Conservation (phyloP, 2,888 invertebrate species). For the Drosophila paracracens region DNA sequence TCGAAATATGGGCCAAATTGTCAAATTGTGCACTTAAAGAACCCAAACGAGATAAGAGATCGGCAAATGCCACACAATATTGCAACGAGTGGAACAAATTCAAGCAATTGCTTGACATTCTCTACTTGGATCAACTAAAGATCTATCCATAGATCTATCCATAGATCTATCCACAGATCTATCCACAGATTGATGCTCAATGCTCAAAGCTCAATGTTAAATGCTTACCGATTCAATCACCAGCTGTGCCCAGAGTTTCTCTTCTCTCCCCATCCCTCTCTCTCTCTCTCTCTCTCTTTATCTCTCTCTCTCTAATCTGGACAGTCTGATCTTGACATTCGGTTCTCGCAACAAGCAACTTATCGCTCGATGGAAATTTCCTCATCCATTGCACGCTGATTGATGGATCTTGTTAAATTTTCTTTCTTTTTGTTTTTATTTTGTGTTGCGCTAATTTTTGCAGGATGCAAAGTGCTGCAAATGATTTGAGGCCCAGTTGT, state of each 20-base stretch:
- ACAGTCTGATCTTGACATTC: constrained; percentile 49
- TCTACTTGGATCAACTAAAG: background rate
- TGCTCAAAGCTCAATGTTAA: constrained; percentile 8
- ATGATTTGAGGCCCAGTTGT: constrained; percentile 5
- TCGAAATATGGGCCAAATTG: too few relatives aligned
- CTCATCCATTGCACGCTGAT: constrained; percentile 34
- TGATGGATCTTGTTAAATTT: constrained; percentile 48
- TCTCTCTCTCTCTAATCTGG: constrained; percentile 19
- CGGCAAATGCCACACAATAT: background rate
- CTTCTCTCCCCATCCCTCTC: background rate
- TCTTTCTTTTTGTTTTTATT: background rate
- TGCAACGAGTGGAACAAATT: background rate
- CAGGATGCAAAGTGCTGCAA: constrained; percentile 21
- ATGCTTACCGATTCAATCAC: constrained; percentile 24
- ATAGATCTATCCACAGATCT: background rate
- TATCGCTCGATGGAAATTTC: constrained; percentile 39
- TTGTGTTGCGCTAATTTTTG: constrained; percentile 1
- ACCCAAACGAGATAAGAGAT: background rate
- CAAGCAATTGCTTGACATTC: background rate
- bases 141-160: constrained; percentile 1
- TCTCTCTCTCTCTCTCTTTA: background rate
- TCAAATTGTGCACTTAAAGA: background rate
- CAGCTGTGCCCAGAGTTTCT: constrained; percentile 25
- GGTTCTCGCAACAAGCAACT: constrained; percentile 29
- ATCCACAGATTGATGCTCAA: constrained; percentile 11